A percentile compares a stretch with the other conserved stretches of the same genome.
Evolutionary conservation across 1,140 invertebrate species (phyloP).

Genomic region (Zophobas morio): DNA sequence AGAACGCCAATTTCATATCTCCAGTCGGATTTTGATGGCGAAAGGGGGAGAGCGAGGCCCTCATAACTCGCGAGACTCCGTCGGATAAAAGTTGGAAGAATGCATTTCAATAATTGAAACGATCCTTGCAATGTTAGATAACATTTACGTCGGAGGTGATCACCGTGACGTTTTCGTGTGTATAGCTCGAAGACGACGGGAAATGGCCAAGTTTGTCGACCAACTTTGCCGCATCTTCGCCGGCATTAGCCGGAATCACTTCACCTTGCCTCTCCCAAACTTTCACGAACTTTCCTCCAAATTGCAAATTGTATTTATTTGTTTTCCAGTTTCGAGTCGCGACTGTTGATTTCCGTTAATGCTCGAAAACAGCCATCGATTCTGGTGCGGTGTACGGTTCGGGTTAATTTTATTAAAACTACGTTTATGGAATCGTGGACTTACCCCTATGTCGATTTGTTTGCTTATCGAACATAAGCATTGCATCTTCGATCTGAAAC

Average conservation of each 20-base stretch:
- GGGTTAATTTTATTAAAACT: neutral
- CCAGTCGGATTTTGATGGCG: conserved; percentile 39
- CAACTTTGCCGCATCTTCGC: conserved; percentile 42
- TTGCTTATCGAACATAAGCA: conserved; percentile 99
- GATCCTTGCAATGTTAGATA: conserved; percentile 55
- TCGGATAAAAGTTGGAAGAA: conserved; percentile 51
- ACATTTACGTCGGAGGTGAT: conserved; percentile 55
- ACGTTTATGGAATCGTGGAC: conserved; percentile 65
- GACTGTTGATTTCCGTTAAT: conserved; percentile 44
- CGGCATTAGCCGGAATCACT: conserved; percentile 52
- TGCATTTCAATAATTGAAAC: conserved; percentile 62
- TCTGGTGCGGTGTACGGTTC: neutral
- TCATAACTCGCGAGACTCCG: conserved; percentile 18
- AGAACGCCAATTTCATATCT: conserved; percentile 36
- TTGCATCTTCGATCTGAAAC: conserved; percentile 99
- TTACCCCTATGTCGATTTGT: conserved; percentile 99
- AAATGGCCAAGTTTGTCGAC: conserved; percentile 53
- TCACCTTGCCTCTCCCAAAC: conserved; percentile 46
- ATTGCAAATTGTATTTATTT: conserved; percentile 53
- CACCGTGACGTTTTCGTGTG: conserved; percentile 45
- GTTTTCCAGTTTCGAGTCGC: conserved; percentile 48
- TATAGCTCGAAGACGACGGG: conserved; percentile 41
- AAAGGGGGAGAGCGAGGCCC: conserved; percentile 12
- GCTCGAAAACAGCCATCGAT: conserved; percentile 37
- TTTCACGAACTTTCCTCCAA: conserved; percentile 48